phyloP scores from a whole-genome alignment of 2,888 invertebrate species.

The Andrena bicolor region DNA sequence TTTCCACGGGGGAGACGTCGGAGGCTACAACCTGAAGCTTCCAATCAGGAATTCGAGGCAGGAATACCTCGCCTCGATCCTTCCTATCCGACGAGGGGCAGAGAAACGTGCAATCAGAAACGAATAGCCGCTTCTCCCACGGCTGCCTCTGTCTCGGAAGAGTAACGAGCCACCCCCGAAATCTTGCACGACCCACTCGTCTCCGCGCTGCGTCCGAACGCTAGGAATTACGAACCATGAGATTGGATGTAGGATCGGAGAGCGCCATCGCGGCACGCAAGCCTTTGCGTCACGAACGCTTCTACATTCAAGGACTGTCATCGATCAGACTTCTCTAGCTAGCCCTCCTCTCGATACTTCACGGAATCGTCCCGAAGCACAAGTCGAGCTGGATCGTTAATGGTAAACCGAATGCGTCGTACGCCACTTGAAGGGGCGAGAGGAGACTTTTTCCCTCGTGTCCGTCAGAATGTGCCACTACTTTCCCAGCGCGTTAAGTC shows the following conservation, averaged over 20 bases:
- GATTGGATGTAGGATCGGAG: constrained; percentile 1
- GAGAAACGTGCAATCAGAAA: constrained; percentile 42
- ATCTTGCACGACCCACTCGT: constrained; percentile 8
- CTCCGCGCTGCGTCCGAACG: neutral
- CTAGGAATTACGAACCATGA: constrained; percentile 16
- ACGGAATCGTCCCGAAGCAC: too few relatives aligned
- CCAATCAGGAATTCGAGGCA: constrained; percentile 34
- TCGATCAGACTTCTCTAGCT: too few relatives aligned
- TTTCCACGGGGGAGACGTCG: constrained; percentile 10
- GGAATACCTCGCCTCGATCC: constrained; percentile 7
- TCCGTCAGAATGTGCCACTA: constrained; percentile 41
- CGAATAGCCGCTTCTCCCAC: constrained; percentile 12
- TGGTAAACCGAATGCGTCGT: too few relatives aligned
- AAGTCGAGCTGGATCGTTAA: too few relatives aligned
- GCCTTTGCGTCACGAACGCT: neutral
- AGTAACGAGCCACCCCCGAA: constrained; percentile 46
- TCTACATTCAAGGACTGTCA: neutral
- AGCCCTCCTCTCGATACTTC: too few relatives aligned
- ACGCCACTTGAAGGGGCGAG: neutral
- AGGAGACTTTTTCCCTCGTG: constrained; percentile 28
- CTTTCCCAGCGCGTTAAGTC: constrained; percentile 65
- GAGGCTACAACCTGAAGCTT: constrained; percentile 2
- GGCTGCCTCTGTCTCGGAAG: constrained; percentile 42
- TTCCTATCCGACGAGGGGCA: neutral
- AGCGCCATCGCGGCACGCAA: neutral